Base-by-base conservation (phyloP, 2,888 invertebrate genomes). In the Netelia inedita region DNA sequence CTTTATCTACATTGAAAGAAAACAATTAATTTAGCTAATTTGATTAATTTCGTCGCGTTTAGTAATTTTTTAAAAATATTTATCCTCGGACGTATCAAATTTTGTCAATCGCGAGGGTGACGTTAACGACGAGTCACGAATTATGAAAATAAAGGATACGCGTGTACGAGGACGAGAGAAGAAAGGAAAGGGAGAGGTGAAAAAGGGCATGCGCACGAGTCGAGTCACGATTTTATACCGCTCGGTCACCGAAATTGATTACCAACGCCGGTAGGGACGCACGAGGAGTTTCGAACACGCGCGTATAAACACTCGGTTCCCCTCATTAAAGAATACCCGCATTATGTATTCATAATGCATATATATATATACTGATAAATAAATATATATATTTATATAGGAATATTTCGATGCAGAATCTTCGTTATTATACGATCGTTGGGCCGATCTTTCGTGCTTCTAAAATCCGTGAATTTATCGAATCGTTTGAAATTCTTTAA, bases 221-320 rank as follows among this genome's bases (percentile, higher is more conserved):
- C 74, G 59, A 55, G 65, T 55, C 74, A 68, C 73, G 74, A 35
- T 21, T 81, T 10, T 14, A 41, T 41, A 21, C 1, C 53, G 74
- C 81, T 63, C 74, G 41, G 69, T 81, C 81, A 74, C 68, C 81
- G 21, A 81, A 81, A 63, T 74, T 81, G 35, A 68, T 75, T 74
- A 66, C 23, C 35, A 35, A 0, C 46, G 8, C n/a, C 50, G 53
- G 16, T 16, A 9, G n/a, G 57, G n/a, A 65, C n/a, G 41, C 65
- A 10, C 1, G 35, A 46, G 41, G 23, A 23, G 53, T 57, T 35
- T 28, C 21, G 23, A 23, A 57, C 16, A 57, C 57, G 28, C 50
- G 35, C 43, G 41, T 9, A 55, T 35, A 35, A 35, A 35, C 57
- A 14, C n/a, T 14, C 59, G 35, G n/a, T 53, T 16, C 53, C 53